Evolutionary conservation across 1,140 invertebrate genomes (phyloP).

Genomic region (Drosophila truncata): DNA sequence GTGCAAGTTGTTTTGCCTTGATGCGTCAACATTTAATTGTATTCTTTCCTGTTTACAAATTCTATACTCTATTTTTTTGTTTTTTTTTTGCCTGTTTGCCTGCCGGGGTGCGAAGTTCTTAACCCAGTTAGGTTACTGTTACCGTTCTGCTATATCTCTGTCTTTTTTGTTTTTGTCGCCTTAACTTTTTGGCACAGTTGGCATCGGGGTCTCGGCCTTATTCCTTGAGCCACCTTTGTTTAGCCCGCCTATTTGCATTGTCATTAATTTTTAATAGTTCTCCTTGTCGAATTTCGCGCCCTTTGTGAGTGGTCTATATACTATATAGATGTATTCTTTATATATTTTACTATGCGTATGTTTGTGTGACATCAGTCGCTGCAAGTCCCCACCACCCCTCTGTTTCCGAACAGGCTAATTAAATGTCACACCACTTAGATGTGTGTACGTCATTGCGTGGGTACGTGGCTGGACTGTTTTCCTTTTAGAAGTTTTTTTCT

Average conservation of each 20-base stretch:
- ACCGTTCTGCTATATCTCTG: conserved; percentile 13
- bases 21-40: conserved; percentile 55
- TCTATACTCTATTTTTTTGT: conserved; percentile 4
- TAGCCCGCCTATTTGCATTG: conserved; percentile 72
- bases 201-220: conserved; percentile 59
- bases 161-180: conserved; percentile 15
- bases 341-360: conserved; percentile 2
- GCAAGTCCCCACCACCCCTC: conserved; percentile 30
- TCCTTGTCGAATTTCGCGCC: conserved; percentile 50
- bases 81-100: conserved; percentile 29
- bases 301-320: conserved; percentile 24
- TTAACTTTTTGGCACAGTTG: conserved; percentile 71
- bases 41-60: conserved; percentile 50
- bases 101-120: conserved; percentile 64
- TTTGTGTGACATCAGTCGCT: conserved; percentile 58
- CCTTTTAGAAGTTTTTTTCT: conserved; percentile 13
- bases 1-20: conserved; percentile 53
- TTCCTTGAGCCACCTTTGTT: conserved; percentile 60
- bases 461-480: conserved; percentile 25
- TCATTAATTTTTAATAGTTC: conserved; percentile 78
- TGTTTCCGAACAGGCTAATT: conserved; percentile 53
- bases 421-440: conserved; percentile 60
- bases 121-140: conserved; percentile 64
- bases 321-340: neutral
- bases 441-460: conserved; percentile 54